Base-by-base conservation (phyloP, 2,113 vertebrate genomes). In the Boleophthalmus pectinirostris region DNA sequence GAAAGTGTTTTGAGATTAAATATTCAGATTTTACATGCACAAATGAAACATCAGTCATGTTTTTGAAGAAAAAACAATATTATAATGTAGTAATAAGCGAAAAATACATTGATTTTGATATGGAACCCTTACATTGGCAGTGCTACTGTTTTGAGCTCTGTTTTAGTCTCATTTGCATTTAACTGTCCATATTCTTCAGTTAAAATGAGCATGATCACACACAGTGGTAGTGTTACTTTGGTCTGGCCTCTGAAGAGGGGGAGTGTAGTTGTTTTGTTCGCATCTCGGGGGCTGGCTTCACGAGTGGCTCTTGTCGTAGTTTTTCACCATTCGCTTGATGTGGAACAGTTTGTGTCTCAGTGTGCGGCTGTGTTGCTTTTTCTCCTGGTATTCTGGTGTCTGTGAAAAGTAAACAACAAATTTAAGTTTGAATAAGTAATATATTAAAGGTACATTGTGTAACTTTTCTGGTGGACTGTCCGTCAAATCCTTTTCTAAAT, bases 331-430 rank as follows among this genome's bases (percentile, higher is more conserved):
- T 77, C 86, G 79, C 46, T 97, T 97, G 92, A 97, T 91, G 90
- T 96, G 94, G 91, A 95, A 95, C 58, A 97, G 93, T 88, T 96
- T 97, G 81, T 93, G 93, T 38, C 94, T 91, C 20, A 96, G 91
- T 23, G 86, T 82, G 70, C 93, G 92, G 77, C 91, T 95, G 58
- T 91, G 92, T 43, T 51, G 85, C 70, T 96, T 96, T 84, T 96
- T 96, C 0, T 81, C 79, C 89, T 92, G 93, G 85, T 96, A 96
- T 1, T 95, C 93, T 0, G 94, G 71, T 5, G 94, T 95, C 95
- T 96, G 70, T 13, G 74, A 58, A 35, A 23, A 66, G 49, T 12
- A 1, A 68, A 70, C 63, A 15, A 74, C 16, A 45, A 16, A 35
- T 38, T 6, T 68, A 65, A 24, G 16, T 33, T 20, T 29, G 4